Evolutionary conservation across 1,140 invertebrate species (phyloP), one percentile per base, ranked within the genome.

Genomic region (Grapholita molesta): DNA sequence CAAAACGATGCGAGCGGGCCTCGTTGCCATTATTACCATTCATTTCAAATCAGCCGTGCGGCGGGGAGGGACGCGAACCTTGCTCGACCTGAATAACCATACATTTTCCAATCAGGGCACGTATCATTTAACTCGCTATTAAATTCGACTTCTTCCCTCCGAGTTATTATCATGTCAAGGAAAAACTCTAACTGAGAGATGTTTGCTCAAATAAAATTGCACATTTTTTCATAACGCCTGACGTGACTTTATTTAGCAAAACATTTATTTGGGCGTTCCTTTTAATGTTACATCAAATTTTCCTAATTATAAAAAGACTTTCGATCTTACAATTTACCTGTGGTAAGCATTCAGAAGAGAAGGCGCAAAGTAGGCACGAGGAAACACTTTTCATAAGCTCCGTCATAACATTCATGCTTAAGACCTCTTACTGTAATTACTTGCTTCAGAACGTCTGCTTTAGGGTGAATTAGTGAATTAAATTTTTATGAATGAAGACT

Each of bases 101-200:
- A 91, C 86, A 91, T 90, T 91, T 91, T 91, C 89, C 89, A 91
- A 91, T 91, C 88, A 90, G 86, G 79, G 78, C 89, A 91, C 89
- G 89, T 91, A 90, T 90, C 88, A 91, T 91, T 91, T 89, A 91
- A 91, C 88, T 91, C 76, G 86, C 89, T 91, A 91, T 91, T 90
- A 91, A 91, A 91, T 90, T 89, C 86, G 85, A 86, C 88, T 90
- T 90, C 88, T 90, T 91, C 84, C 86, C 85, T 87, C 73, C 78
- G 78, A 86, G 87, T 89, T 88, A 90, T 88, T 86, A 87, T 85
- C 83, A 85, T 87, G 86, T 88, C 83, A 86, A 61, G 55, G 55
- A 61, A 61, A 66, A 66, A 18, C 55, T 30, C 55, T 15, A 21
- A 21, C 42, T 48, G 42, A 21, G 42, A 48, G 42, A 21, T 48